Evolutionary conservation across 2,113 vertebrate species (phyloP).

Genomic region (Phainopepla nitens): DNA sequence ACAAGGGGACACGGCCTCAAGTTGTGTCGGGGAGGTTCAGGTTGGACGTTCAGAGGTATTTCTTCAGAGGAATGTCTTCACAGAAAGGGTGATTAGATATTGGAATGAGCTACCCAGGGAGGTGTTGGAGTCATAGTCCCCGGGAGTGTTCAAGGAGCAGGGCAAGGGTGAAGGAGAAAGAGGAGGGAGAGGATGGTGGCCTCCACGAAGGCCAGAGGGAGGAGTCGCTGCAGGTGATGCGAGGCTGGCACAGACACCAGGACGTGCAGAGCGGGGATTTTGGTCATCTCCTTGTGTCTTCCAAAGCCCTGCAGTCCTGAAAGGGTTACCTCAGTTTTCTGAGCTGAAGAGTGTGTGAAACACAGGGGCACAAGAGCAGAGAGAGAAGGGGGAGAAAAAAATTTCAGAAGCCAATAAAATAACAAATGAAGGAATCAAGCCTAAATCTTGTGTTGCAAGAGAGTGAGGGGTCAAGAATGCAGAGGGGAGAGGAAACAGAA

Average conservation of each 20-base stretch:
- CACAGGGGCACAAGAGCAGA: not conserved
- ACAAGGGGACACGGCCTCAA: rapidly evolving
- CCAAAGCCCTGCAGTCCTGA: not conserved
- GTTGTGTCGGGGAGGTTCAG: not conserved
- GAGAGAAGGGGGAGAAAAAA: not conserved
- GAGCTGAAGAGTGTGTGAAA: not conserved
- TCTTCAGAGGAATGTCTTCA: not conserved
- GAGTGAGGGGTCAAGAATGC: not conserved
- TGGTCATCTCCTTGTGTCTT: not conserved
- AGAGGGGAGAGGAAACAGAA: not conserved
- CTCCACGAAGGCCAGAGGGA: not conserved
- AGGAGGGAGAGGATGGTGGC: not conserved
- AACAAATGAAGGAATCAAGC: not conserved
- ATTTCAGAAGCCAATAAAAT: not conserved
- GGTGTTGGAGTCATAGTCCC: not conserved
- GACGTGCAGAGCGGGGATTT: rapidly evolving
- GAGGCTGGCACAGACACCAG: not conserved
- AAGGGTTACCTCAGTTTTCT: not conserved
- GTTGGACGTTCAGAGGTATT: not conserved
- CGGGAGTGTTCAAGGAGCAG: not conserved
- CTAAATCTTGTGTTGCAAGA: not conserved
- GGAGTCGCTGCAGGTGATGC: not conserved
- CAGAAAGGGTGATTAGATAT: rapidly evolving
- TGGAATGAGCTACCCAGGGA: not conserved
- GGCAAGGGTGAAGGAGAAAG: not conserved